These are phyloP conservation scores for Dilophus febrilis DNA, from an alignment of 2,888 invertebrate genomes.

Conservation along the genomic window DNA sequence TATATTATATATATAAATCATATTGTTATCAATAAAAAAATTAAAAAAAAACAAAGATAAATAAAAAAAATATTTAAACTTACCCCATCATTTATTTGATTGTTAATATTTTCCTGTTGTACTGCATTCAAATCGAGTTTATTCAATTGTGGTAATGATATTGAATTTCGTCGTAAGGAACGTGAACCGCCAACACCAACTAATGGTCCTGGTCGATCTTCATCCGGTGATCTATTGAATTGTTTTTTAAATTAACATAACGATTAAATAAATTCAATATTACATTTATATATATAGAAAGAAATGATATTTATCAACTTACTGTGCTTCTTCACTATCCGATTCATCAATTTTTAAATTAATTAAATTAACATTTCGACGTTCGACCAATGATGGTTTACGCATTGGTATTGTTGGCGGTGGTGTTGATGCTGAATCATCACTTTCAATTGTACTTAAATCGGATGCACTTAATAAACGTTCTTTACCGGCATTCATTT, in stretches of 20 bases:
- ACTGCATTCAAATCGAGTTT: slow-evolving; percentile 44
- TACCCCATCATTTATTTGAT: neutral
- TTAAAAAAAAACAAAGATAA: too few relatives aligned
- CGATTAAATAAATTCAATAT: too few relatives aligned
- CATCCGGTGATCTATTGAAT: neutral
- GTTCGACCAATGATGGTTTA: neutral
- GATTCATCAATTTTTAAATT: neutral
- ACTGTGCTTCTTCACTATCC: too few relatives aligned
- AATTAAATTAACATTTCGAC: neutral
- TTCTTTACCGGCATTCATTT: too few relatives aligned
- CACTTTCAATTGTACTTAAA: neutral
- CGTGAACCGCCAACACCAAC: slow-evolving; percentile 22
- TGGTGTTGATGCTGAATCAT: neutral
- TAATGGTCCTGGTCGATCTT: slow-evolving; percentile 24
- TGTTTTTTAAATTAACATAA: too few relatives aligned
- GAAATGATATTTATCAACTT: too few relatives aligned
- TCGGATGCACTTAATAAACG: too few relatives aligned
- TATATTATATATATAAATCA: too few relatives aligned
- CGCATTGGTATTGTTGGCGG: slow-evolving; percentile 2
- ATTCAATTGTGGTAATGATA: slow-evolving; percentile 54
- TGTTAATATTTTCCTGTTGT: slow-evolving; percentile 19
- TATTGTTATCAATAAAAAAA: too few relatives aligned
- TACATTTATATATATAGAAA: too few relatives aligned
- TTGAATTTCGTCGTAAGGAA: slow-evolving; percentile 45
- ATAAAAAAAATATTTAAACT: neutral